These are phyloP conservation scores for Lepetodrilus schrolli DNA, from an alignment of 2,888 invertebrate species.

Conservation along the genomic window DNA sequence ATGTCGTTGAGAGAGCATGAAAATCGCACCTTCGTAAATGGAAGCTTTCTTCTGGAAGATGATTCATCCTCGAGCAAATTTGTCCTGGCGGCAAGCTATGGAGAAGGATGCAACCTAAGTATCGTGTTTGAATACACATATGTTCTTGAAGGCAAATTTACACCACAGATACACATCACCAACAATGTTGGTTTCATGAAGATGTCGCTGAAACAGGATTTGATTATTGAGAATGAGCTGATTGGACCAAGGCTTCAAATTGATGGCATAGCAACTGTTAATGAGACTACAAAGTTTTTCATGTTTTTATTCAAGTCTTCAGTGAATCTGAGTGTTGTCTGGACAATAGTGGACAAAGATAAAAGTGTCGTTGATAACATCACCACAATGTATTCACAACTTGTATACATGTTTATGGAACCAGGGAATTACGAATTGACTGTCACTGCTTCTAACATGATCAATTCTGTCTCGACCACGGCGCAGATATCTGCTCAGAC, in stretches of 20 bases:
- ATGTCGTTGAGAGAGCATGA: conserved; percentile 49
- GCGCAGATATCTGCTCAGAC: conserved; percentile 48
- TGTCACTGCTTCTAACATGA: conserved; percentile 45
- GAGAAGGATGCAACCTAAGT: conserved; percentile 55
- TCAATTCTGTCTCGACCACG: conserved; percentile 42
- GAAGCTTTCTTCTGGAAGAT: neutral
- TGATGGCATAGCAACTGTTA: conserved; percentile 28
- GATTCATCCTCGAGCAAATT: conserved; percentile 1
- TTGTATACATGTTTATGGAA: conserved; percentile 45
- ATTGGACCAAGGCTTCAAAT: conserved; percentile 38
- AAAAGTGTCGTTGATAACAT: conserved; percentile 34
- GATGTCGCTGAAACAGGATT: neutral
- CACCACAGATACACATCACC: conserved; percentile 43
- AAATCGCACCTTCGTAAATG: neutral
- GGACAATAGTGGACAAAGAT: conserved; percentile 41
- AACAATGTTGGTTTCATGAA: conserved; percentile 40
- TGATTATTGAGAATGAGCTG: conserved; percentile 44
- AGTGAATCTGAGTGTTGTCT: conserved; percentile 39
- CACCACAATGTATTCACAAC: conserved; percentile 29
- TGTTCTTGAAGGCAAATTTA: conserved; percentile 48
- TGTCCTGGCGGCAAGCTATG: conserved; percentile 57
- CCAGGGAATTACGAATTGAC: conserved; percentile 49
- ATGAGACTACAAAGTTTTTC: conserved; percentile 31
- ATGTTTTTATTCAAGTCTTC: conserved; percentile 39
- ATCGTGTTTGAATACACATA: conserved; percentile 58